phyloP scores from a whole-genome alignment of 2,797 vertebrate species.

The Mormyrus hasselquistii region DNA sequence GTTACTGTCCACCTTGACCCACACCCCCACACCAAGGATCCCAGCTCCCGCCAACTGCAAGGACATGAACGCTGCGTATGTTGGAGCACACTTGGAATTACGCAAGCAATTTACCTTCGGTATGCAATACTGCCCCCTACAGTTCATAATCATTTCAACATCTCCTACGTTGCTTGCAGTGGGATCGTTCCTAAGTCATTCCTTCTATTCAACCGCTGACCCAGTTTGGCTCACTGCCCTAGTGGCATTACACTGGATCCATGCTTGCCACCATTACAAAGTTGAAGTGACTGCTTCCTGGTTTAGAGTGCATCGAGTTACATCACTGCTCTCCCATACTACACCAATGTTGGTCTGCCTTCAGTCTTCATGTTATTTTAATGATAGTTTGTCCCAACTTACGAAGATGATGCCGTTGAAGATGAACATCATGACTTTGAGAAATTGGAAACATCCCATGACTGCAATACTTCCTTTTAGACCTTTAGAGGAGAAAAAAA shows the following conservation, averaged over 20 bases:
- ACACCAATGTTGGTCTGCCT: neutral
- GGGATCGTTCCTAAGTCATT: slow-evolving; percentile 4
- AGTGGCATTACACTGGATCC: neutral
- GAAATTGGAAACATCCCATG: slow-evolving; percentile 59
- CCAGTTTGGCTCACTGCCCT: neutral
- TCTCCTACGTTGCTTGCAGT: neutral
- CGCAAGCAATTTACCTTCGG: neutral
- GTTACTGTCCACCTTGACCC: slow-evolving; percentile 64
- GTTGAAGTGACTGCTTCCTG: neutral
- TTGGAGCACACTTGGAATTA: neutral
- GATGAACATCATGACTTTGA: slow-evolving; percentile 69
- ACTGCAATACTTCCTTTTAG: slow-evolving; percentile 32
- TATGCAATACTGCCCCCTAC: neutral
- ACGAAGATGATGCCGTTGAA: slow-evolving; percentile 69
- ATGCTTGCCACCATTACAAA: neutral
- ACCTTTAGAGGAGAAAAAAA: slow-evolving; percentile 17
- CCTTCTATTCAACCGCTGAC: neutral
- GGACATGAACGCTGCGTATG: neutral
- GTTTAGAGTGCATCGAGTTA: neutral
- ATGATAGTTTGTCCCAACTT: slow-evolving; percentile 41
- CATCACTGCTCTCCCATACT: neutral
- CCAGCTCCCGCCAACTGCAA: slow-evolving; percentile 61
- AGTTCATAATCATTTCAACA: neutral
- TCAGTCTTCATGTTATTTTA: neutral
- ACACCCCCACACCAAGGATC: slow-evolving; percentile 66